Evolutionary conservation across 2,113 vertebrate species (phyloP).

Genomic region (Toxotes chatareus): DNA sequence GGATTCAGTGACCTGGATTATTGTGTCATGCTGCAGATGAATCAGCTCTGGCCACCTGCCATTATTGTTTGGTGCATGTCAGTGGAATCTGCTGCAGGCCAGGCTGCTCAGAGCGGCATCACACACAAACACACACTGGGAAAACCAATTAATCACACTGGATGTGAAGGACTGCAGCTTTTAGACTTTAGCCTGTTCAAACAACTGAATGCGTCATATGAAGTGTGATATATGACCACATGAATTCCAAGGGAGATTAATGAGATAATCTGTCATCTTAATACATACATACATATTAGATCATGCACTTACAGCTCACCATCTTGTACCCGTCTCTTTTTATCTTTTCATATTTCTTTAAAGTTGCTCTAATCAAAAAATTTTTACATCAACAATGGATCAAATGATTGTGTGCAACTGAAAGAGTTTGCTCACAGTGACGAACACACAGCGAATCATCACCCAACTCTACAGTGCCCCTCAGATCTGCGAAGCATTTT

Average conservation of each 20-base stretch:
- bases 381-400: neutral
- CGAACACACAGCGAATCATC: too few species aligned
- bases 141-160: constrained; percentile 64
- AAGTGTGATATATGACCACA: neutral
- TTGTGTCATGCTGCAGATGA: constrained; percentile 28
- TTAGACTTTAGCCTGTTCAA: neutral
- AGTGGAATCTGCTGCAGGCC: constrained; percentile 54
- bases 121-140: constrained; percentile 41
- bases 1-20: constrained; percentile 54
- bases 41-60: constrained; percentile 58
- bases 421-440: too few species aligned
- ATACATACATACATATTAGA: neutral
- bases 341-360: neutral
- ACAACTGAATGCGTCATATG: neutral
- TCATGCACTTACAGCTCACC: neutral
- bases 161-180: constrained; percentile 11
- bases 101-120: constrained; percentile 20
- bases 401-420: neutral
- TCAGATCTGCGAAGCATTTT: too few species aligned
- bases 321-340: neutral
- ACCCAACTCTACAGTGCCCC: too few species aligned
- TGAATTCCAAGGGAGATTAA: neutral
- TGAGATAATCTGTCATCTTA: neutral
- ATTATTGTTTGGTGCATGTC: constrained; percentile 30
- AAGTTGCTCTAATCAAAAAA: neutral